phyloP scores from a whole-genome alignment of 2,113 vertebrate genomes.

The Ammodramus savannarum region DNA sequence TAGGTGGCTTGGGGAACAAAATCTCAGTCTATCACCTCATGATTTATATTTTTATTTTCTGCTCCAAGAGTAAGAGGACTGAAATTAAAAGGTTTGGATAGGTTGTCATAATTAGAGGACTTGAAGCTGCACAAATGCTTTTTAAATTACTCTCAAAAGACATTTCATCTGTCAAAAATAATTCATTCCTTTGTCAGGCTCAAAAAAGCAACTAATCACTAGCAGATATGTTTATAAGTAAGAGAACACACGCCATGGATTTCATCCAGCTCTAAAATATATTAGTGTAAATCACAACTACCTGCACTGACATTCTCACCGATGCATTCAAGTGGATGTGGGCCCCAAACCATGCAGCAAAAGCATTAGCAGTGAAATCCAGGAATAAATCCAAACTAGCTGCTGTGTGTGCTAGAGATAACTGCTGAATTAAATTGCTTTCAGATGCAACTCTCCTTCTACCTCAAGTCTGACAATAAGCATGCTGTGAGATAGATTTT shows the following conservation, averaged over 20 bases:
- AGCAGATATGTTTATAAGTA: slow-evolving; percentile 27
- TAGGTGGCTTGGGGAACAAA: slow-evolving; percentile 14
- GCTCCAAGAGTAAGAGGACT: neutral
- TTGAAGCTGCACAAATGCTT: neutral
- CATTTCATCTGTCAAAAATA: slow-evolving; percentile 28
- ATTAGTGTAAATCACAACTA: neutral
- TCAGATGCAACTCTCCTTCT: neutral
- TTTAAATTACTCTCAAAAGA: slow-evolving; percentile 39
- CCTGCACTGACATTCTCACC: neutral
- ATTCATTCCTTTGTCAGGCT: slow-evolving; percentile 41
- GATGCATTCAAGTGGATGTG: neutral
- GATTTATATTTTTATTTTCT: neutral
- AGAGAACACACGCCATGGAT: neutral
- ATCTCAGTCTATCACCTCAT: neutral
- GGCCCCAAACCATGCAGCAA: neutral
- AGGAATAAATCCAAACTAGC: neutral
- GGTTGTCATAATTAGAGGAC: slow-evolving; percentile 14
- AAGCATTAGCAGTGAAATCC: neutral
- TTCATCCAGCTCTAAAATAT: neutral
- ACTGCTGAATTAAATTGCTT: slow-evolving; percentile 7
- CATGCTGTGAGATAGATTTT: neutral
- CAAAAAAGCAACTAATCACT: slow-evolving; percentile 35
- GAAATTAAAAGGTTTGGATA: slow-evolving; percentile 40
- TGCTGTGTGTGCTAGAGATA: neutral
- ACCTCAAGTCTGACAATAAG: neutral